These are phyloP conservation scores for Melanotaenia maccullochi DNA, from an alignment of 2,797 vertebrate species.

Conservation along the genomic window DNA sequence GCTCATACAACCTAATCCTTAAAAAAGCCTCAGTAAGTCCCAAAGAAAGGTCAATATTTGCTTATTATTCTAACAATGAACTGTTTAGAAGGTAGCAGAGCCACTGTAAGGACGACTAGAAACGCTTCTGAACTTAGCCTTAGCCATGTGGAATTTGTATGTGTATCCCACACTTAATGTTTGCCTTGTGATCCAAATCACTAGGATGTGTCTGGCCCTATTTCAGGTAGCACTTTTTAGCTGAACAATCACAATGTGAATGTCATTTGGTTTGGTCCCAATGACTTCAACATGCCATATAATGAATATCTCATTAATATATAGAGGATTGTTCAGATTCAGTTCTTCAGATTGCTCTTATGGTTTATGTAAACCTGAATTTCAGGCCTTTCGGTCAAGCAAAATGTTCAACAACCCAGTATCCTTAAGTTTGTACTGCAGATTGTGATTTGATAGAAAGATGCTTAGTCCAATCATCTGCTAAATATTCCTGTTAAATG, in stretches of 20 bases:
- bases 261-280: conserved; percentile 20
- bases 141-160: conserved; percentile 27
- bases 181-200: conserved; percentile 32
- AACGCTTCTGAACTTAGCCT: conserved; percentile 27
- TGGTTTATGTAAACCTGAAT: conserved; percentile 16
- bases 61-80: conserved; percentile 22
- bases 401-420: not conserved
- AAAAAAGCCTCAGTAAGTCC: conserved; percentile 8
- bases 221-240: conserved; percentile 26
- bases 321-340: conserved; percentile 7
- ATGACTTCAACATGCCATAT: not conserved
- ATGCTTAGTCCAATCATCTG: not conserved
- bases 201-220: conserved; percentile 11
- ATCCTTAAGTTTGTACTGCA: not conserved
- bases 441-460: not conserved
- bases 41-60: conserved; percentile 19
- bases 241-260: conserved; percentile 11
- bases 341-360: conserved; percentile 19
- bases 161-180: conserved; percentile 17
- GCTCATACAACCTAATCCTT: conserved; percentile 5
- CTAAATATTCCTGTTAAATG: not conserved
- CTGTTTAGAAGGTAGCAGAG: not conserved
- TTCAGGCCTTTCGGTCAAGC: conserved; percentile 6
- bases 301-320: not conserved
- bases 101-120: conserved; percentile 13